phyloP scores from a whole-genome alignment of 2,888 invertebrate species.

The Malthinus seriepunctatus region DNA sequence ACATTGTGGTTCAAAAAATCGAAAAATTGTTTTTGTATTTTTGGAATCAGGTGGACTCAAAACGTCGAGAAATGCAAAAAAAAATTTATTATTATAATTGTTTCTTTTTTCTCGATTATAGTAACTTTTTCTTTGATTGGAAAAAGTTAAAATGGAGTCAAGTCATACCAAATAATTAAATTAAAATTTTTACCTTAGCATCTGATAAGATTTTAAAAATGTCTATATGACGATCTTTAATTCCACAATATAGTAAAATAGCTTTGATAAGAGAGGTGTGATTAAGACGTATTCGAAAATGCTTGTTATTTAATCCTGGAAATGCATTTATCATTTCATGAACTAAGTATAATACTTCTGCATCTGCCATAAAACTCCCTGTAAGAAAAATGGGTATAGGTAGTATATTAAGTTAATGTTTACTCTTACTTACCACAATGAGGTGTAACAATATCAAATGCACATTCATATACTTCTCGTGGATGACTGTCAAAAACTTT shows the following conservation, averaged over 20 bases:
- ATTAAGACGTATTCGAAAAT: conserved; percentile 74
- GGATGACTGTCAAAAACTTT: conserved; percentile 84
- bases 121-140: too few species aligned
- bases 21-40: too few species aligned
- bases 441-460: conserved; percentile 89
- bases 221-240: conserved; percentile 67
- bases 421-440: conserved; percentile 59
- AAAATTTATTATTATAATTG: too few species aligned
- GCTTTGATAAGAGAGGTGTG: conserved; percentile 78
- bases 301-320: conserved; percentile 65
- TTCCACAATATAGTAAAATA: conserved; percentile 77
- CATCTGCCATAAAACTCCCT: conserved; percentile 79
- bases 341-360: conserved; percentile 80
- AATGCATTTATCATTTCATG: conserved; percentile 74
- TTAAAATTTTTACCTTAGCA: conserved; percentile 49
- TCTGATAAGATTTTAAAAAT: conserved; percentile 58
- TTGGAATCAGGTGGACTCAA: too few species aligned
- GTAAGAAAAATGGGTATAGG: conserved; percentile 28
- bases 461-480: conserved; percentile 85
- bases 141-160: too few species aligned
- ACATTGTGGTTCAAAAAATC: too few species aligned
- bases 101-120: too few species aligned
- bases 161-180: not conserved
- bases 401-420: not conserved
- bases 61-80: too few species aligned